These are phyloP conservation scores for Lordiphosa clarofinis DNA, from an alignment of 1,140 invertebrate species.

Conservation along the genomic window DNA sequence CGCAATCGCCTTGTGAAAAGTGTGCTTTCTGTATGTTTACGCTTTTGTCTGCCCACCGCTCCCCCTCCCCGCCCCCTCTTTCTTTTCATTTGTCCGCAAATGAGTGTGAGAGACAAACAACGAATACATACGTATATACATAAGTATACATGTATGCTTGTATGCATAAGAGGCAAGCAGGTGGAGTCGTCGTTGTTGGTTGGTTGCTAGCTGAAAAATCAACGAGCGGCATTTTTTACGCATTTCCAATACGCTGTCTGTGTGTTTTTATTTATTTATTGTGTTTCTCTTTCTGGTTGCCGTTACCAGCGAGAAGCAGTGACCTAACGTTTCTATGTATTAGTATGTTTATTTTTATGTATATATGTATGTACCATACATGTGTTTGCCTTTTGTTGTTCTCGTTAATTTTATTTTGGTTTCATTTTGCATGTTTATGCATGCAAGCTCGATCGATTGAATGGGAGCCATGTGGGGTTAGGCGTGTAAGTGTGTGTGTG, in stretches of 20 bases:
- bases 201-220: conserved; percentile 74
- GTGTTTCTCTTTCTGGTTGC: conserved; percentile 69
- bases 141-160: not conserved
- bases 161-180: conserved; percentile 37
- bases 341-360: conserved; percentile 41
- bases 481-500: conserved; percentile 8
- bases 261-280: conserved; percentile 77
- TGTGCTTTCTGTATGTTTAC: conserved; percentile 73
- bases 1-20: conserved; percentile 75
- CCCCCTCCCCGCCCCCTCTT: not conserved
- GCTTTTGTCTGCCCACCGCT: conserved; percentile 34
- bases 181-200: conserved; percentile 59
- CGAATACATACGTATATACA: too few species aligned
- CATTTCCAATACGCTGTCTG: conserved; percentile 67
- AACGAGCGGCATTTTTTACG: conserved; percentile 76
- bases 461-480: conserved; percentile 58
- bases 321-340: conserved; percentile 39
- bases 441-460: conserved; percentile 71
- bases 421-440: conserved; percentile 72
- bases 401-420: conserved; percentile 76
- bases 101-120: too few species aligned
- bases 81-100: conserved; percentile 33
- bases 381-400: conserved; percentile 69
- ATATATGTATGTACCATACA: conserved; percentile 24
- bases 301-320: conserved; percentile 47